These are phyloP conservation scores for Ceratitis capitata DNA, from an alignment of 1,140 invertebrate species.

Conservation along the genomic window DNA sequence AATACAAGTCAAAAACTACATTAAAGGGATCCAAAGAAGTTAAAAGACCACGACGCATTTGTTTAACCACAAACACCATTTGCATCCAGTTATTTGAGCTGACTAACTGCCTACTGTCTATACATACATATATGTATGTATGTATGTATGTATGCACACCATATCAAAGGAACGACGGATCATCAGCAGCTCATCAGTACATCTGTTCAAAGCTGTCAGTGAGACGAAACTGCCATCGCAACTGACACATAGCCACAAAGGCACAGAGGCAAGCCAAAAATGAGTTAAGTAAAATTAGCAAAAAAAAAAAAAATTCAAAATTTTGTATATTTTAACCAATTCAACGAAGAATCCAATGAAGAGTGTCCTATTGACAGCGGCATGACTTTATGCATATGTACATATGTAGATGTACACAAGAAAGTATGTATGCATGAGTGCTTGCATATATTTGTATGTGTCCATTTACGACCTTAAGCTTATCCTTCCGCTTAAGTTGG, in stretches of 20 bases:
- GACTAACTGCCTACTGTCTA: neutral
- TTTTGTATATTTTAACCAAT: neutral
- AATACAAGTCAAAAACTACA: neutral
- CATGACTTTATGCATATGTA: no score
- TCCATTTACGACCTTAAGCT: neutral
- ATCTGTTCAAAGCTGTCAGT: constrained; percentile 14
- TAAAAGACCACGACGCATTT: constrained; percentile 1
- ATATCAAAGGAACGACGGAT: neutral
- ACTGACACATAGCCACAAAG: neutral
- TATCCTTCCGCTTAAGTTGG: neutral
- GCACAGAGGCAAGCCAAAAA: no score
- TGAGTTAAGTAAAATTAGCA: neutral
- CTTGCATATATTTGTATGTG: neutral
- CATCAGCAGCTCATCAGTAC: constrained; percentile 19
- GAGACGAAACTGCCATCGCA: constrained; percentile 24
- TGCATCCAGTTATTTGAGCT: neutral
- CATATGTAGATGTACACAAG: neutral
- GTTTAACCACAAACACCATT: constrained; percentile 34
- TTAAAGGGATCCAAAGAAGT: neutral
- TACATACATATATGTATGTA: no score
- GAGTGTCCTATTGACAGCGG: neutral
- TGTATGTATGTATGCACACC: no score
- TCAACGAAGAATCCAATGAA: neutral
- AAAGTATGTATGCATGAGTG: neutral
- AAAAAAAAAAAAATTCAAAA: neutral